These are phyloP conservation scores for Eulemur rubriventer DNA, from an alignment of 2,797 vertebrate genomes.

Conservation along the genomic window DNA sequence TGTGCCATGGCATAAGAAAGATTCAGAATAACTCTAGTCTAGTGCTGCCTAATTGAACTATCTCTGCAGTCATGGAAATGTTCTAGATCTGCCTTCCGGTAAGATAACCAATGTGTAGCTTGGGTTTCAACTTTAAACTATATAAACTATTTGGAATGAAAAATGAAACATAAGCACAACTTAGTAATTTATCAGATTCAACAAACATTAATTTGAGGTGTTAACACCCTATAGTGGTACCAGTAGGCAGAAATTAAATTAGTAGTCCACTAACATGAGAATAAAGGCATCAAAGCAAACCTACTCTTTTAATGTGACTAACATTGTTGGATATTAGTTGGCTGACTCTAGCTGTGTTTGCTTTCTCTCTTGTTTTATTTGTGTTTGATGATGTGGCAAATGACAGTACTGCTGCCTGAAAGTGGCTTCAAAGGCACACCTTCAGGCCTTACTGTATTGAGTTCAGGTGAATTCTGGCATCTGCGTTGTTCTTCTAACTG, in stretches of 20 bases:
- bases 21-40: background rate
- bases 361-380: conserved; percentile 41
- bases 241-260: conserved; percentile 63
- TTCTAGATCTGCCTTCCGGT: background rate
- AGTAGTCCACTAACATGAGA: conserved; percentile 36
- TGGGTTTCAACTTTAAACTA: background rate
- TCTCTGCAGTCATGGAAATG: background rate
- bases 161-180: conserved; percentile 28
- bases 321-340: conserved; percentile 10
- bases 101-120: background rate
- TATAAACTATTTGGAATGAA: background rate
- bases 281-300: conserved; percentile 53
- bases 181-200: conserved; percentile 46
- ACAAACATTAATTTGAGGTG: conserved; percentile 57
- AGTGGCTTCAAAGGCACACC: conserved; percentile 63
- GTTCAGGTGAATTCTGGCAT: conserved; percentile 18
- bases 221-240: conserved; percentile 46
- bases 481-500: conserved; percentile 18
- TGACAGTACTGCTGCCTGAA: conserved; percentile 5
- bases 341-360: conserved; percentile 37
- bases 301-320: conserved; percentile 44
- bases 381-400: conserved; percentile 42
- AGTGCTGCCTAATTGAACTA: background rate
- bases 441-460: conserved; percentile 35
- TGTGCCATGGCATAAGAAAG: background rate